phyloP scores from a whole-genome alignment of 2,113 vertebrate species.

The Anseranas semipalmata region DNA sequence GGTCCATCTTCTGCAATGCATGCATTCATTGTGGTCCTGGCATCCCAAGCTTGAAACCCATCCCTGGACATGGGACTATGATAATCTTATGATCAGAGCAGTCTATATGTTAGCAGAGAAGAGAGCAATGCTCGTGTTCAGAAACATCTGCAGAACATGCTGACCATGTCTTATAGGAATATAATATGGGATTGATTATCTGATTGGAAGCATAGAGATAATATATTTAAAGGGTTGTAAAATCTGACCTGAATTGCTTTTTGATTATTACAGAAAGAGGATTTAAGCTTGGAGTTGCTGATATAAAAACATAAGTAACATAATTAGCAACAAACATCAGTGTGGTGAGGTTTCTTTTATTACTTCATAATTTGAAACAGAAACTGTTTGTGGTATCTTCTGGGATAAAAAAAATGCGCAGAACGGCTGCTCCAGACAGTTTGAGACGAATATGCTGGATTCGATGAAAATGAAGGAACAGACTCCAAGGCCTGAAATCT shows the following conservation, averaged over 20 bases:
- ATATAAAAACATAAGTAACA: conserved; percentile 19
- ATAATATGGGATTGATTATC: not conserved
- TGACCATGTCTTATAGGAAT: not conserved
- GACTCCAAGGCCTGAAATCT: conserved; percentile 44
- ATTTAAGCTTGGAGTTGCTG: conserved; percentile 33
- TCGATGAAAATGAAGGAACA: not conserved
- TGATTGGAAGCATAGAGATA: conserved; percentile 14
- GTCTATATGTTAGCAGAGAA: not conserved
- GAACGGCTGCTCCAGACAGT: conserved; percentile 11
- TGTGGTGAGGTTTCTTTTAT: conserved; percentile 30
- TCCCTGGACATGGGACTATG: not conserved
- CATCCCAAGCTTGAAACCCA: not conserved
- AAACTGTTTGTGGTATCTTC: conserved; percentile 32
- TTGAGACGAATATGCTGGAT: not conserved
- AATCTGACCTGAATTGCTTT: conserved; percentile 20
- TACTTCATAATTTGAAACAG: conserved; percentile 48
- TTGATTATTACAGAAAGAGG: not conserved
- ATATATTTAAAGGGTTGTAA: conserved; percentile 37
- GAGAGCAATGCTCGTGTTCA: not conserved
- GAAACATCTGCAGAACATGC: conserved; percentile 20
- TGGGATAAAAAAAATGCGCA: not conserved
- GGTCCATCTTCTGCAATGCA: not conserved
- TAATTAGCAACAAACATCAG: conserved; percentile 32
- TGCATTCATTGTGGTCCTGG: not conserved
- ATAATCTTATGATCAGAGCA: not conserved